Evolutionary conservation across 1,140 invertebrate genomes (phyloP), one percentile per base, ranked within the genome.

Genomic region (Lutraria rhynchaena): DNA sequence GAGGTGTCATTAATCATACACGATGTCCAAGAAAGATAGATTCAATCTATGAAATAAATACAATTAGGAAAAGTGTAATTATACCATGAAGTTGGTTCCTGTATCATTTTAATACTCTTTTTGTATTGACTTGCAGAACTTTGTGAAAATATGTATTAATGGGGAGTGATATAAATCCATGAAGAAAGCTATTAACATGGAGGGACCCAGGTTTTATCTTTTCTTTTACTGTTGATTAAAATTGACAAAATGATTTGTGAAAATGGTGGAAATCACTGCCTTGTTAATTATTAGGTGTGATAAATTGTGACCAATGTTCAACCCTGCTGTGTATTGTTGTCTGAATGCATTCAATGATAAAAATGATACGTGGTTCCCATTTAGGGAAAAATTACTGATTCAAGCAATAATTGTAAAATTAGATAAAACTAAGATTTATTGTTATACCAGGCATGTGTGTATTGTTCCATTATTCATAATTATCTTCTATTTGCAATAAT

Each of bases 41-140:
- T 80, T 29, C 61, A 58, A 80, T 80, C 76, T 41, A 67, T 80
- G 49, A 51, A 80, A 80, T 80, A 80, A 80, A 80, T 60, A 80
- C 53, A 80, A 70, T 80, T 69, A 80, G 22, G 51, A 55, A 78
- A 67, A 67, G 63, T 80, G 60, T 80, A 80, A 80, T 80, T 80
- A 63, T 44, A 15, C 19, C 7, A n/a, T 19, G 33, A 46, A 37
- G 60, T 5, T 7, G 15, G 15, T 41, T 15, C 37, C 37, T 80
- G 76, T 65, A 70, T 80, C 44, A 69, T 80, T 80, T 80, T 55
- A 80, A 80, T 70, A 70, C 70, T n/a, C n/a, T n/a, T 70, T 53
- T 80, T 69, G 69, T 80, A 80, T 80, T 80, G 76, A 80, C 76
- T 57, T 2, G 51, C 11, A 51, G 44, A 65, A 22, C 35, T 51